Evolutionary conservation across 2,888 invertebrate genomes (phyloP).

Genomic region (Gymnosoma rotundatum): DNA sequence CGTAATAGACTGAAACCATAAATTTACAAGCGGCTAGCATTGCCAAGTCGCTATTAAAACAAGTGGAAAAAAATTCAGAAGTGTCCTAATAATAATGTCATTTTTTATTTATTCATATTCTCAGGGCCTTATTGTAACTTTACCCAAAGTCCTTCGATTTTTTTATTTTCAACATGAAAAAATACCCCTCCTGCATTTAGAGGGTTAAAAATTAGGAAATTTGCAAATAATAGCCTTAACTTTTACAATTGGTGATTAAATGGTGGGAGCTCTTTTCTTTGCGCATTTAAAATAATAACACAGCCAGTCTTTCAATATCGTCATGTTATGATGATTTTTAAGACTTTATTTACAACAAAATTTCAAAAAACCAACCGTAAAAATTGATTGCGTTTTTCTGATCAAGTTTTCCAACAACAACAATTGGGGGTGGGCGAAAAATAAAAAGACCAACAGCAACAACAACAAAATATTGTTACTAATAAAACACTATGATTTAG

Average conservation of each 20-base stretch:
- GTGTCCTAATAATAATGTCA: no score
- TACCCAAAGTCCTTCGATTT: no score
- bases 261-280: conserved; percentile 62
- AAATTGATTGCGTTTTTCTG: conserved; percentile 49
- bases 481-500: conserved; percentile 64
- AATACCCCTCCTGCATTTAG: not conserved
- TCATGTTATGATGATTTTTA: conserved; percentile 59
- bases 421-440: conserved; percentile 27
- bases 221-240: conserved; percentile 47
- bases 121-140: no score
- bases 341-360: conserved; percentile 53
- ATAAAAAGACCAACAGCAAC: not conserved
- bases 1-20: no score
- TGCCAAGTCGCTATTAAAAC: no score
- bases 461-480: conserved; percentile 49
- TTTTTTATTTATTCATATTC: no score
- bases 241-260: conserved; percentile 49
- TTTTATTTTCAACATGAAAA: not conserved
- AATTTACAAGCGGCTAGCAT: no score
- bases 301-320: conserved; percentile 45
- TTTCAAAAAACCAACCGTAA: not conserved
- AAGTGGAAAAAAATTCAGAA: no score
- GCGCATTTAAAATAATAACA: conserved; percentile 55
- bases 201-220: conserved; percentile 26
- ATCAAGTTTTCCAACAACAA: conserved; percentile 21